phyloP scores from a whole-genome alignment of 1,140 invertebrate species.

The Pteromalus puparum region DNA sequence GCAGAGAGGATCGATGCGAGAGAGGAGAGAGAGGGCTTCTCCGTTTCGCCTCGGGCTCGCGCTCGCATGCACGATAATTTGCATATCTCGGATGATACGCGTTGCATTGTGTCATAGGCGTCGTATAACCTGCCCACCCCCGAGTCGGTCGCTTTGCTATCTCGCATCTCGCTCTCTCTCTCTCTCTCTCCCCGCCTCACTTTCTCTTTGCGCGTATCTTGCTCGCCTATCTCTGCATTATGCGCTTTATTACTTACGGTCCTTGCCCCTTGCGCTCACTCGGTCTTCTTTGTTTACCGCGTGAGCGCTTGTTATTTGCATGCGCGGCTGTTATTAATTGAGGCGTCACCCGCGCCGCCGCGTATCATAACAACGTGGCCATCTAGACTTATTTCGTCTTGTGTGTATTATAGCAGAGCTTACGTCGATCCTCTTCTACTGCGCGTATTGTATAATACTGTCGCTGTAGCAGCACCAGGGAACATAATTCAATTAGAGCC shows the following conservation, averaged over 20 bases:
- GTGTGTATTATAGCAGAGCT: no score
- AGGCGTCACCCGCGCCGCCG: not conserved
- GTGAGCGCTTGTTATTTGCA: not conserved
- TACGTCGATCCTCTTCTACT: no score
- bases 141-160: not conserved
- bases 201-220: slow-evolving; percentile 2
- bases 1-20: slow-evolving; percentile 1
- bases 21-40: not conserved
- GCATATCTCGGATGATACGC: slow-evolving; percentile 46
- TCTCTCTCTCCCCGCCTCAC: not conserved
- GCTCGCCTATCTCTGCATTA: not conserved
- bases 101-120: slow-evolving; percentile 37
- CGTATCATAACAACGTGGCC: no score
- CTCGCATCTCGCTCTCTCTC: slow-evolving; percentile 9
- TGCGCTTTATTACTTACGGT: not conserved
- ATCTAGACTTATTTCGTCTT: no score
- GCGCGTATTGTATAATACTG: not conserved
- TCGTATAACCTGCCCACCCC: not conserved
- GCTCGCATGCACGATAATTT: slow-evolving; percentile 40
- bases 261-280: not conserved
- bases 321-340: not conserved
- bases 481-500: slow-evolving; percentile 52
- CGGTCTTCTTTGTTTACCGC: not conserved
- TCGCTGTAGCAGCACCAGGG: not conserved
- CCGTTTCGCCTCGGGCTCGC: slow-evolving; percentile 17